Percentiles rank a stretch among this genome's conserved stretches.
These are phyloP conservation scores for Saccopteryx bilineata DNA, from an alignment of 2,113 vertebrate species.

Conservation along the genomic window DNA sequence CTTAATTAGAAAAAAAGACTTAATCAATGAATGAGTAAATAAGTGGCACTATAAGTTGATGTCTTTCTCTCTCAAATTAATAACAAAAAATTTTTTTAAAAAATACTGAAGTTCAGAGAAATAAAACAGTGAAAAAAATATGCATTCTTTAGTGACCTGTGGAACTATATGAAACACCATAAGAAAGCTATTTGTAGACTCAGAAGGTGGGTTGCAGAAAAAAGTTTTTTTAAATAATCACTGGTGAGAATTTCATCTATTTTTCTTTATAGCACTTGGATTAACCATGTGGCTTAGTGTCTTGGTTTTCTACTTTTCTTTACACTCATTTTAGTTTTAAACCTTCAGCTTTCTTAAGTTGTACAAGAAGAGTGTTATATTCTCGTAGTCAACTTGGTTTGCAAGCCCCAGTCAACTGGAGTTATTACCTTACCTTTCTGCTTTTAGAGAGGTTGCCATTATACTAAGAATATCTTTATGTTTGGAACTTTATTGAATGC, in stretches of 20 bases:
- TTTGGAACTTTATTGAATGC: background rate
- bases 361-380: background rate
- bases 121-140: background rate
- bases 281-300: background rate
- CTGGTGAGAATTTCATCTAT: background rate
- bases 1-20: too few relatives aligned
- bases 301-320: background rate
- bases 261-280: background rate
- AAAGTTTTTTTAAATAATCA: background rate
- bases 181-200: background rate
- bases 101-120: background rate
- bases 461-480: background rate
- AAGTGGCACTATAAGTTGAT: too few relatives aligned
- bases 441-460: background rate
- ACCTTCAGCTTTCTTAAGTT: background rate
- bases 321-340: background rate
- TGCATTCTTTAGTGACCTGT: background rate
- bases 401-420: background rate
- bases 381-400: background rate
- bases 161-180: background rate
- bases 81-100: too few relatives aligned
- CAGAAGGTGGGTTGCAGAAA: background rate
- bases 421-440: background rate
- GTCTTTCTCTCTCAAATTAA: too few relatives aligned
- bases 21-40: too few relatives aligned